phyloP scores from a whole-genome alignment of 1,140 invertebrate species.

The Colletes latitarsis region DNA sequence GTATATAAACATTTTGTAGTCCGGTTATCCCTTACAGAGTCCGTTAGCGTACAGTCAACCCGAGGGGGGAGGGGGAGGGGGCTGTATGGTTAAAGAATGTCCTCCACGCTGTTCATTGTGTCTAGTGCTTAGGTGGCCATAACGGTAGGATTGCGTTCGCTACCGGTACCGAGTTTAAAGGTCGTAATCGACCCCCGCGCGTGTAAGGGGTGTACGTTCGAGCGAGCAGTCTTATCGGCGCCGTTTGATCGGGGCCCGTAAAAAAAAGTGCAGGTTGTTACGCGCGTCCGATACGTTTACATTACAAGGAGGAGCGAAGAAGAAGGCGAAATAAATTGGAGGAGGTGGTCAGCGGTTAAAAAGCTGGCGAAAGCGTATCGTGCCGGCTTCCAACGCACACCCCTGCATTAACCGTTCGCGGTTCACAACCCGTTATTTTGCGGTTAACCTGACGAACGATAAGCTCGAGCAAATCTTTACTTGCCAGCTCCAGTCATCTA shows the following conservation, averaged over 20 bases:
- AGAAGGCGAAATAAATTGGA: background rate
- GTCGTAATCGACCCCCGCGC: constrained; percentile 41
- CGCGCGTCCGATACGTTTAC: constrained; percentile 63
- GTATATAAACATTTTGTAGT: too few relatives aligned
- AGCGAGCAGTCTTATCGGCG: constrained; percentile 49
- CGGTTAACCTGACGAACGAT: constrained; percentile 69
- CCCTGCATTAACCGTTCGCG: constrained; percentile 57
- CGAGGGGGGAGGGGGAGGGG: too few relatives aligned
- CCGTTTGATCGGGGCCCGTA: constrained; percentile 51
- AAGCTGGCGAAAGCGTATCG: constrained; percentile 44
- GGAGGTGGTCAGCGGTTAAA: constrained; percentile 28
- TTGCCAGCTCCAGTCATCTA: background rate
- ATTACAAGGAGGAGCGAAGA: constrained; percentile 40
- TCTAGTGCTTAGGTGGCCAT: background rate
- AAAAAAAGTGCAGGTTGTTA: constrained; percentile 69
- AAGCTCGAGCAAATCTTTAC: constrained; percentile 48
- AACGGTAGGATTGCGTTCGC: background rate
- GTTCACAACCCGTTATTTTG: constrained; percentile 72
- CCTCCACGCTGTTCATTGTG: background rate
- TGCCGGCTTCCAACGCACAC: constrained; percentile 26
- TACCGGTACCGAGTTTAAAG: constrained; percentile 24
- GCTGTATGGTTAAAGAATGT: too few relatives aligned
- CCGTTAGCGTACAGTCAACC: too few relatives aligned
- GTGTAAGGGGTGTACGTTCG: constrained; percentile 42
- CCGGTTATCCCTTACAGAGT: too few relatives aligned